Evolutionary conservation across 1,140 invertebrate genomes (phyloP), one percentile per base, ranked within the genome.

Genomic region (Zaprionus capensis): DNA sequence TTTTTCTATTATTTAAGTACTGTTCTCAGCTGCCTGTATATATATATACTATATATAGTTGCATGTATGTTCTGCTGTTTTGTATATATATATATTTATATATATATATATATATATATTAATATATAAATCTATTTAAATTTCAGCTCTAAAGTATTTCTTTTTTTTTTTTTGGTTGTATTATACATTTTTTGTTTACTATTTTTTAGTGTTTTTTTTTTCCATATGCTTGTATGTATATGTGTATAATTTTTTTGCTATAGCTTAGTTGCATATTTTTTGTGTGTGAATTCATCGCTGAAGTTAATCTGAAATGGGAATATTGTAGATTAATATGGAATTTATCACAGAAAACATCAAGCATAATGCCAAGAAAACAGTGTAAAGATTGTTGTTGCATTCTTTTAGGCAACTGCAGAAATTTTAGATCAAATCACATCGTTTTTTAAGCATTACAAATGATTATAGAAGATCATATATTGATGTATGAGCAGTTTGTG

Each of bases 101-200:
- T 74, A 63, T 51, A 56, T 75, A 49, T 72, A 77, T 81, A 63
- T 74, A 62, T 80, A 80, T 82, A 80, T 72, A 78, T 81, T 71
- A 75, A 63, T 80, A 80, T 82, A 80, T 80, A 80, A 84, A 84
- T 82, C 79, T 81, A 86, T 86, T 86, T 75, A 73, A 79, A 82
- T 86, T 86, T 86, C 82, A 86, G 76, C 75, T 82, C 76, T 90
- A 80, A 87, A 69, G 69, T 77, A 78, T 81, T 77, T 88, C 62
- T 64, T 78, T 84, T 74, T 76, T 28, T 51, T 56, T 75, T 36
- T 51, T 56, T 41, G 24, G 44, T 56, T 78, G 78, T 71, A 62
- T 28, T 71, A 71, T 84, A 79, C 68, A 75, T 90, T 79, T 75
- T 70, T 68, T 70, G 38, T 73, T 66, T 73, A 51, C 55, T 46